phyloP scores from a whole-genome alignment of 2,113 vertebrate species.

The Lipophrys pholis region DNA sequence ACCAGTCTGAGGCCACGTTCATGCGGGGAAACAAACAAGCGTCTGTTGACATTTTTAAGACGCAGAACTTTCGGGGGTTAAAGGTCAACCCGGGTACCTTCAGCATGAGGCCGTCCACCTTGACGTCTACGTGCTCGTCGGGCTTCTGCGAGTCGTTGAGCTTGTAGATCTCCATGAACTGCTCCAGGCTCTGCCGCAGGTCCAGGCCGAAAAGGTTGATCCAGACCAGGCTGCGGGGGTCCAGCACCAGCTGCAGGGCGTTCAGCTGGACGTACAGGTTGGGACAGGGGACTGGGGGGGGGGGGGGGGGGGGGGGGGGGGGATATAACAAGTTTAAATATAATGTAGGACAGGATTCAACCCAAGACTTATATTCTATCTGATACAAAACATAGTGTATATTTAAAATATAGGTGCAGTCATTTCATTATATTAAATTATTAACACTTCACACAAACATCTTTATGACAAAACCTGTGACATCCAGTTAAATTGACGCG shows the following conservation, averaged over 20 bases:
- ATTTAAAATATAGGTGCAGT: no score
- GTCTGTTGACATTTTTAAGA: no score
- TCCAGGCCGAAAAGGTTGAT: slow-evolving; percentile 96
- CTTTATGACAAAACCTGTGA: no score
- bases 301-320: neutral
- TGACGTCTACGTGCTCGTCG: slow-evolving; percentile 95
- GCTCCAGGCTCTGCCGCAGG: slow-evolving; percentile 95
- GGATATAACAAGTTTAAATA: neutral
- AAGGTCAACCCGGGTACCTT: slow-evolving; percentile 84
- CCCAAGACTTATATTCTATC: no score
- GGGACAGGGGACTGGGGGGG: slow-evolving; percentile 90
- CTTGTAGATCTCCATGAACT: slow-evolving; percentile 98
- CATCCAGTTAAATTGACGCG: no score
- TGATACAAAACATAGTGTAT: no score
- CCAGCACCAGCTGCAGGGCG: slow-evolving; percentile 95
- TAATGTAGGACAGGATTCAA: no score
- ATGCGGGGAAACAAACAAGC: no score
- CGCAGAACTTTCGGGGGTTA: no score
- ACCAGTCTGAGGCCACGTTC: no score
- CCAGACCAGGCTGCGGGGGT: slow-evolving; percentile 96
- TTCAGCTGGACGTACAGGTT: slow-evolving; percentile 97
- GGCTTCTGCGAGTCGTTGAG: slow-evolving; percentile 94
- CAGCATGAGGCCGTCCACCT: slow-evolving; percentile 96
- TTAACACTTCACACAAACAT: no score
- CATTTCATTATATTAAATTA: no score